These are phyloP conservation scores for Tretioscincus oriximinensis DNA, from an alignment of 2,113 vertebrate genomes.

Conservation along the genomic window DNA sequence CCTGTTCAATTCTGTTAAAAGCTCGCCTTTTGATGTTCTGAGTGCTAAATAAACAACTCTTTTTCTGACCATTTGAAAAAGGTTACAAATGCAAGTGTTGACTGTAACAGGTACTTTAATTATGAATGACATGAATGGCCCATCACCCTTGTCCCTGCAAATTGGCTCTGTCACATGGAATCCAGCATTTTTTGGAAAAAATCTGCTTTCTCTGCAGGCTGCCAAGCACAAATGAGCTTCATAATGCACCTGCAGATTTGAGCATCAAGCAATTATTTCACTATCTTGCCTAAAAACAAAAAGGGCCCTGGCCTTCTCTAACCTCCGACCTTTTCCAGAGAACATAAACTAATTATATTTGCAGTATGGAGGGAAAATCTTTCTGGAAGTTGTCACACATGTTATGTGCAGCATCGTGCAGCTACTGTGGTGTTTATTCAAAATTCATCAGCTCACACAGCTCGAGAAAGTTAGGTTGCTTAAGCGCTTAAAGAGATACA, in stretches of 20 bases:
- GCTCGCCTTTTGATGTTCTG: not conserved
- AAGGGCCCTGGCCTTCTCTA: slow-evolving; percentile 80
- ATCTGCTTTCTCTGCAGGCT: slow-evolving; percentile 77
- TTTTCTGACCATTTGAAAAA: slow-evolving; percentile 26
- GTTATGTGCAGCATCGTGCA: slow-evolving; percentile 75
- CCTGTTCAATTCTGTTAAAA: not conserved
- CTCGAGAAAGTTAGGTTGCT: slow-evolving; percentile 62
- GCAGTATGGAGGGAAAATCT: slow-evolving; percentile 54
- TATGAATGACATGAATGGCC: slow-evolving; percentile 70
- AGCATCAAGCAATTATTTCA: slow-evolving; percentile 85
- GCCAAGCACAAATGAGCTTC: slow-evolving; percentile 83
- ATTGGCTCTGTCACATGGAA: slow-evolving; percentile 84
- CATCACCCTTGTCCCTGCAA: slow-evolving; percentile 76
- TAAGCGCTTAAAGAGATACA: slow-evolving; percentile 58
- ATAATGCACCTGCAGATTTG: slow-evolving; percentile 89
- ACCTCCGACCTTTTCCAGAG: slow-evolving; percentile 90
- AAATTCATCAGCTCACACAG: slow-evolving; percentile 80
- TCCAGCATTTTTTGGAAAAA: slow-evolving; percentile 70
- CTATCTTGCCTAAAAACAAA: slow-evolving; percentile 90
- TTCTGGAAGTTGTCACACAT: slow-evolving; percentile 74
- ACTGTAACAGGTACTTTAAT: slow-evolving; percentile 64
- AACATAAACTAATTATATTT: slow-evolving; percentile 98
- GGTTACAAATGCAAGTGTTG: slow-evolving; percentile 50
- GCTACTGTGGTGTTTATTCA: slow-evolving; percentile 70
- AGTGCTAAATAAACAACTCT: slow-evolving; percentile 9